Conservation (phyloP, 1,140 invertebrate genomes). For the Trachymyrmex septentrionalis region DNA sequence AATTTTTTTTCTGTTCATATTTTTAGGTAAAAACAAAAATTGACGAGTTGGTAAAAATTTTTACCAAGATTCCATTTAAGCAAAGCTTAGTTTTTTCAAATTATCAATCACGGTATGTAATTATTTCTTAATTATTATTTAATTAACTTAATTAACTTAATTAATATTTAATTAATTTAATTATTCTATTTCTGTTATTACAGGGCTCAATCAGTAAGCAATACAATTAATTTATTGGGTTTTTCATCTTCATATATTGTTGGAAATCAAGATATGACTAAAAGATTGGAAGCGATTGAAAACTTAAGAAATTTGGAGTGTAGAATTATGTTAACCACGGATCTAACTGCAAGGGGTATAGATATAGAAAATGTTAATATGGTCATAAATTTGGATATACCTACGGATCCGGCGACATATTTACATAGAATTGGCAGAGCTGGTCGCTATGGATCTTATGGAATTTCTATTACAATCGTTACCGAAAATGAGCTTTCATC, state of each 20-base stretch:
- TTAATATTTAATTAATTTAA: background rate
- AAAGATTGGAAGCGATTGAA: conserved; percentile 91
- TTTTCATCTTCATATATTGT: conserved; percentile 92
- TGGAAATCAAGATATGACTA: conserved; percentile 92
- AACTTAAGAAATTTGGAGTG: conserved; percentile 93
- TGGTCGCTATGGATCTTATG: conserved; percentile 94
- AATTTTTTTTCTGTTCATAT: conserved; percentile 54
- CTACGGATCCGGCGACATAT: conserved; percentile 94
- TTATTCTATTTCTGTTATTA: conserved; percentile 45
- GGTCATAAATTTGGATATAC: conserved; percentile 97
- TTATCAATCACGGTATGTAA: conserved; percentile 90
- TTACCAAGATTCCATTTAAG: conserved; percentile 92
- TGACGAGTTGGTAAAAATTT: conserved; percentile 90
- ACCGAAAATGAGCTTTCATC: conserved; percentile 87
- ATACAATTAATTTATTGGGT: conserved; percentile 89
- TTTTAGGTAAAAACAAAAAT: conserved; percentile 89
- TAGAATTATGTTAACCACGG: conserved; percentile 96
- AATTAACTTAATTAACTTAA: too few species aligned
- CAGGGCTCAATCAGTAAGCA: conserved; percentile 91
- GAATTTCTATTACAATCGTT: conserved; percentile 90
- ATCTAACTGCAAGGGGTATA: conserved; percentile 95
- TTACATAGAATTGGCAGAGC: conserved; percentile 98
- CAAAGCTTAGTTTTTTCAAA: conserved; percentile 97
- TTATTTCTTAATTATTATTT: conserved; percentile 52
- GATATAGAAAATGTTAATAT: conserved; percentile 97